A percentile compares a stretch with the other conserved stretches of the same genome.
Conservation (phyloP, 2,797 vertebrate genomes). For the Scyliorhinus canicula region DNA sequence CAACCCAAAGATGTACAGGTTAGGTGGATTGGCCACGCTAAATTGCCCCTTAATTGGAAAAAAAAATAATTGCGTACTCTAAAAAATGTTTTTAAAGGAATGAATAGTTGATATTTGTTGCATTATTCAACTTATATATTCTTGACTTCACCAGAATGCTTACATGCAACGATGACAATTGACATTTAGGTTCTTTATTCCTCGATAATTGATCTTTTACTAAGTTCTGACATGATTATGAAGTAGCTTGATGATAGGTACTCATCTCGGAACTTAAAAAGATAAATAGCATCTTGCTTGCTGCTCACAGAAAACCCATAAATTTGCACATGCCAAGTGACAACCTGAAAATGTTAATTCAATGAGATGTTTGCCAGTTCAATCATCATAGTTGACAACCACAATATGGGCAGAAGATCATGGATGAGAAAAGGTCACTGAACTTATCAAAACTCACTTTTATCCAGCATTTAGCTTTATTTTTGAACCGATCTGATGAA, state of each 20-base stretch:
- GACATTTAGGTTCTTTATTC: constrained; percentile 14
- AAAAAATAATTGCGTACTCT: too few relatives aligned
- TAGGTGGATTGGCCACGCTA: too few relatives aligned
- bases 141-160: not conserved
- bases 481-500: not conserved
- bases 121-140: not conserved
- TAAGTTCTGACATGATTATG: constrained; percentile 8
- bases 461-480: not conserved
- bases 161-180: not conserved
- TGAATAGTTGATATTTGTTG: not conserved
- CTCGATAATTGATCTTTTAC: not conserved
- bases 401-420: not conserved
- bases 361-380: not conserved
- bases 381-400: not conserved
- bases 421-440: not conserved
- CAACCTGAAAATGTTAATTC: constrained; percentile 13
- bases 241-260: not conserved
- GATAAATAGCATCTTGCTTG: not conserved
- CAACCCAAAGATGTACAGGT: too few relatives aligned
- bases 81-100: too few relatives aligned
- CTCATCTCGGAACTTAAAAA: not conserved
- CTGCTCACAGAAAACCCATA: not conserved
- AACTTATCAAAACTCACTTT: not conserved
- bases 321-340: not conserved
- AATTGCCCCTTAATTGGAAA: too few relatives aligned